Evolutionary conservation across 64 coral and sea anemone species (phyloP), one percentile per base, ranked within the genome.

Genomic region (Porites lutea): DNA sequence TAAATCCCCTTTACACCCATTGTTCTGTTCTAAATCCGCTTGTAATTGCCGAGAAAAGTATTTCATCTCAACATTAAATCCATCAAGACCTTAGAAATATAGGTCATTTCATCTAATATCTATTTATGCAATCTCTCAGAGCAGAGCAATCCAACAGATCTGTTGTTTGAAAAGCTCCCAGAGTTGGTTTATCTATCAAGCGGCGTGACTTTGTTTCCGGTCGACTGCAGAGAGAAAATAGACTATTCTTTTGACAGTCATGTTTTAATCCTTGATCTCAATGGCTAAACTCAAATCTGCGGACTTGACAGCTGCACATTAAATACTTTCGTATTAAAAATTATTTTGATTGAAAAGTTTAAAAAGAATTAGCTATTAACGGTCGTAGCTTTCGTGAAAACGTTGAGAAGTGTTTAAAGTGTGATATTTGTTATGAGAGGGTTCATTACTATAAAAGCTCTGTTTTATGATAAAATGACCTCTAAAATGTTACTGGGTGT

Each of bases 1-100:
- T 84, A 84, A 84, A 84, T 84, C 62, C 62, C 16, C 9, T 84
- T 68, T 67, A 8, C 63, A 84, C 62, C 81, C 65, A 52, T 84
- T 67, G 79, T 83, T 60, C 16, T 84, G 18, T 48, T 3, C 81
- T 45, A 65, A 84, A 84, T 84, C 81, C 64, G 62, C 57, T 61
- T 82, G 60, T 82, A 84, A 84, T 52, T 68, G 20, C 19, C 14
- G 51, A 22, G 37, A 59, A 22, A 18, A 70, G 7, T 10, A 23
- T 8, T 70, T 4, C 5, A 69, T 22, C 66, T 3, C 9, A 3
- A 69, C 16, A 64, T 64, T 64, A 62, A 82, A 58, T 55, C 44
- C 79, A 12, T 2, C n/a, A 59, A 43, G 44, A 11, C 6, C 18
- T 65, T 83, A 15, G 79, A 83, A 65, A 6, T 65, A 49, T 65